Evolutionary conservation across 2,888 invertebrate species (phyloP).

Genomic region (Psylliodes chrysocephalus): DNA sequence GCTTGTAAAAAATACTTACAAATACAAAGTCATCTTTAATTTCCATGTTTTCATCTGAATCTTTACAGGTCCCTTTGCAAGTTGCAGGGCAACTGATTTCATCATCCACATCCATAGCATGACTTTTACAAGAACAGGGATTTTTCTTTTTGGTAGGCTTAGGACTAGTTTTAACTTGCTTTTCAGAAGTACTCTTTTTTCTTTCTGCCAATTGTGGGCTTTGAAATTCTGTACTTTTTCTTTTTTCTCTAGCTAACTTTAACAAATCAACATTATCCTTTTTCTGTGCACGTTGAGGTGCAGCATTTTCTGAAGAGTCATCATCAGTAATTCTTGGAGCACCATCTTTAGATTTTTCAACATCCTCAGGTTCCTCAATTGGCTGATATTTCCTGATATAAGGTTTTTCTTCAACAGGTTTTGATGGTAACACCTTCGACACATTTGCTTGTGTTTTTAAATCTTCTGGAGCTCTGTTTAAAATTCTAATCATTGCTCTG

Average conservation of each 20-base stretch:
- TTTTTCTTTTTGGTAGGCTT: conserved; percentile 7
- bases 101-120: conserved; percentile 49
- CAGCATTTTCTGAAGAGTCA: conserved; percentile 1
- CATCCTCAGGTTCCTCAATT: conserved; percentile 26
- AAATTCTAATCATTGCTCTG: conserved; percentile 47
- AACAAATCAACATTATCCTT: conserved; percentile 47
- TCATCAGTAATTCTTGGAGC: conserved; percentile 1
- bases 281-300: conserved; percentile 43
- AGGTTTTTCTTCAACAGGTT: conserved; percentile 62
- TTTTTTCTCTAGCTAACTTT: conserved; percentile 52
- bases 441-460: conserved; percentile 78
- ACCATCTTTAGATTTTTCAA: conserved; percentile 3
- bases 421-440: conserved; percentile 67
- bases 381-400: conserved; percentile 52
- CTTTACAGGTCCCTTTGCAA: conserved; percentile 34
- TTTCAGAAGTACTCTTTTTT: conserved; percentile 37
- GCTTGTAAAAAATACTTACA: conserved; percentile 55
- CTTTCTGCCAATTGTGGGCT: conserved; percentile 32
- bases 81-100: conserved; percentile 25
- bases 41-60: conserved; percentile 28
- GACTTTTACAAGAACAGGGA: conserved; percentile 31
- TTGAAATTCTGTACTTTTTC: conserved; percentile 43
- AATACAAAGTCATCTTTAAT: conserved; percentile 61
- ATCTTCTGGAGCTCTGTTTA: conserved; percentile 69
- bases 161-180: conserved; percentile 12